phyloP scores from a whole-genome alignment of 2,888 invertebrate species.

The Ptilodon capucinus region DNA sequence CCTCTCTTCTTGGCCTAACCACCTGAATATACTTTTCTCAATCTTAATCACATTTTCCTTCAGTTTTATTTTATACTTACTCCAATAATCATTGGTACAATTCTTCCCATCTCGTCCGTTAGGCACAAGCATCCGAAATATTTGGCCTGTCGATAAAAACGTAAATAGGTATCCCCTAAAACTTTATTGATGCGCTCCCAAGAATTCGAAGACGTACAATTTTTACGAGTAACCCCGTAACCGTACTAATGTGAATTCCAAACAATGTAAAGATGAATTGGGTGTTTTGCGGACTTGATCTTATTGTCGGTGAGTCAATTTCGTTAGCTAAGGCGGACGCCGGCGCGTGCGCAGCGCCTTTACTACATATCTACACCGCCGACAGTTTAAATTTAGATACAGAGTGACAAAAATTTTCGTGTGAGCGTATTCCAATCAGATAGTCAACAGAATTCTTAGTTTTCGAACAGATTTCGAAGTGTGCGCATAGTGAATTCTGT shows the following conservation, averaged over 20 bases:
- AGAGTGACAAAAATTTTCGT: constrained; percentile 63
- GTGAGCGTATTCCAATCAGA: constrained; percentile 29
- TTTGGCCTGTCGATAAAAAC: neutral
- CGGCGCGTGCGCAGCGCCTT: constrained; percentile 35
- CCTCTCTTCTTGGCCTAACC: too few relatives aligned
- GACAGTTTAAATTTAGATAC: constrained; percentile 65
- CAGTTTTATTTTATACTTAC: neutral
- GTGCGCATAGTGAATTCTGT: constrained; percentile 18
- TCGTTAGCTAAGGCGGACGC: constrained; percentile 35
- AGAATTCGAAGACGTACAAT: constrained; percentile 3
- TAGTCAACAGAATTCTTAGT: constrained; percentile 39
- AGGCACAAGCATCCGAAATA: neutral
- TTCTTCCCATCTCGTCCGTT: neutral
- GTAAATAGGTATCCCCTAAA: neutral
- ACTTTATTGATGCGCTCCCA: neutral
- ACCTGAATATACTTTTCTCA: too few relatives aligned
- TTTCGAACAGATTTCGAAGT: constrained; percentile 33
- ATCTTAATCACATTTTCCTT: too few relatives aligned
- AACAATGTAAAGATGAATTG: constrained; percentile 30
- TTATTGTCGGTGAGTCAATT: constrained; percentile 57
- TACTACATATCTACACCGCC: constrained; percentile 32
- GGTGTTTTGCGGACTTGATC: constrained; percentile 43
- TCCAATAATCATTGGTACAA: too few relatives aligned
- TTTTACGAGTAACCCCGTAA: constrained; percentile 9
- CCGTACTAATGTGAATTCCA: constrained; percentile 26